Conservation (phyloP, 2,888 invertebrate genomes). For the Tigriopus californicus region DNA sequence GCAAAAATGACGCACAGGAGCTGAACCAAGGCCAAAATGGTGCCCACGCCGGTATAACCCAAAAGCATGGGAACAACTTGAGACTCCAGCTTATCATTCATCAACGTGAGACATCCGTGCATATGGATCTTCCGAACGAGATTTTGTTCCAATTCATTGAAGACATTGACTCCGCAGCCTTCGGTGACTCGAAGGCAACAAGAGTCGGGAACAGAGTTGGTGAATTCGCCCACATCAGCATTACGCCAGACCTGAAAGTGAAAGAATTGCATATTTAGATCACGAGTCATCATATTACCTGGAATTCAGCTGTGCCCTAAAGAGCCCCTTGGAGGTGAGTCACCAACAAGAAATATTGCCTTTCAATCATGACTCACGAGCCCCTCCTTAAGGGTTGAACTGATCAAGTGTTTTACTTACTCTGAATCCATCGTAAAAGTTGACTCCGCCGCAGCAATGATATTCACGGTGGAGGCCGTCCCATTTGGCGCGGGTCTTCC, state of each 20-base stretch:
- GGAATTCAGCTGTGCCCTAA: no score
- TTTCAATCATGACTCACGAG: no score
- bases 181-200: neutral
- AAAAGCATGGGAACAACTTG: neutral
- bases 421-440: neutral
- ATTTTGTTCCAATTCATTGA: neutral
- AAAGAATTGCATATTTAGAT: no score
- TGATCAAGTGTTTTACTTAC: neutral
- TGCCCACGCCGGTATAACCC: slow-evolving; percentile 3
- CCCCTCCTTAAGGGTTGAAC: no score
- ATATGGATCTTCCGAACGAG: neutral
- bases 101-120: neutral
- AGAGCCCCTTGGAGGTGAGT: no score
- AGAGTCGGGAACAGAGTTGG: slow-evolving; percentile 7
- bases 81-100: neutral
- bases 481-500: neutral
- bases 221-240: neutral
- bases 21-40: slow-evolving; percentile 1
- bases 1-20: neutral
- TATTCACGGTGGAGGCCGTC: neutral
- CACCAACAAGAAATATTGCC: no score
- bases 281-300: no score
- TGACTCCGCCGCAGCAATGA: slow-evolving; percentile 8
- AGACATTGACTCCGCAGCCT: neutral
- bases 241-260: neutral